A percentile compares a stretch with the other conserved stretches of the same genome.
Conservation (phyloP, 2,113 vertebrate species). For the Odocoileus virginianus region DNA sequence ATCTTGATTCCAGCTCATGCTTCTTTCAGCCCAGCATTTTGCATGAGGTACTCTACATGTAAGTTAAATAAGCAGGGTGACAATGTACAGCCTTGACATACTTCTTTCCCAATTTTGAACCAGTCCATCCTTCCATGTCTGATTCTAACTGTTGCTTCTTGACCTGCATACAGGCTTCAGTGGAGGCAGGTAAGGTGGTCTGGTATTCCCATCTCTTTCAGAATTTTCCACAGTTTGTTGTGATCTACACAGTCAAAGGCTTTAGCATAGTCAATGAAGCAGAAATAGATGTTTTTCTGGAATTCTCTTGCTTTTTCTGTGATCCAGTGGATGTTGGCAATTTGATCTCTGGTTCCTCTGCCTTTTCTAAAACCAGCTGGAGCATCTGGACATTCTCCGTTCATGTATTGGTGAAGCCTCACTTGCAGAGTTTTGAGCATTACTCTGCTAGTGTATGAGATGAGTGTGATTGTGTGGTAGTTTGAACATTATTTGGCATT, state of each 20-base stretch:
- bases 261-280: background rate
- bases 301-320: background rate
- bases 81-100: background rate
- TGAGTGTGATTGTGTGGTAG: background rate
- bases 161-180: background rate
- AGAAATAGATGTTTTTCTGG: background rate
- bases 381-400: background rate
- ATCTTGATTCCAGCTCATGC: no score
- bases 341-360: background rate
- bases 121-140: background rate
- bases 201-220: background rate
- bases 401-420: background rate
- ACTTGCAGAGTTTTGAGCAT: background rate
- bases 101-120: background rate
- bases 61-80: background rate
- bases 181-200: background rate
- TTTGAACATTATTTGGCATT: background rate
- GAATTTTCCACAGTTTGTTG: background rate
- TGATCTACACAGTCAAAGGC: background rate
- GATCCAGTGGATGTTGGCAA: background rate
- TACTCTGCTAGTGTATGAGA: background rate
- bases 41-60: background rate
- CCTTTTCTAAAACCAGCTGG: background rate
- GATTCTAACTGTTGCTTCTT: background rate
- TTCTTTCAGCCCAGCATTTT: no score